Percentiles rank a stretch among this genome's conserved stretches.
Evolutionary conservation across 2,888 invertebrate species (phyloP).

Genomic region (Hypomecis punctinalis): DNA sequence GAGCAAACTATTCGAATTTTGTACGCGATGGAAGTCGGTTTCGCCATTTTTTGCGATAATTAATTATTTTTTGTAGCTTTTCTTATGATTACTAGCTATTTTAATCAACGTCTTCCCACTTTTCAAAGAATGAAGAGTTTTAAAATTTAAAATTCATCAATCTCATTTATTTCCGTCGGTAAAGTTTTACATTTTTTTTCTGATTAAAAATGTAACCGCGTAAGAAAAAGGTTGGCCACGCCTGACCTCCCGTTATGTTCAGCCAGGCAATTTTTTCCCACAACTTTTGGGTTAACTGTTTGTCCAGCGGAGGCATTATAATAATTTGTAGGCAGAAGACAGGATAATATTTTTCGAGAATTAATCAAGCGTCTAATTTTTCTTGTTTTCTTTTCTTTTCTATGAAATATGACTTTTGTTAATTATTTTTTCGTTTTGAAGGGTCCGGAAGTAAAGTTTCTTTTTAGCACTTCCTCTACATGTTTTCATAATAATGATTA

Average conservation of each 20-base stretch:
- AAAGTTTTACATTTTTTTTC: conserved; percentile 26
- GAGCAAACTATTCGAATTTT: too few relatives aligned
- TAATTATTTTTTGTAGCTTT: too few relatives aligned
- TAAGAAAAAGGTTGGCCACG: conserved; percentile 30
- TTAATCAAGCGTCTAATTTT: conserved; percentile 40
- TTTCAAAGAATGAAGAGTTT: not conserved
- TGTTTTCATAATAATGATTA: too few relatives aligned
- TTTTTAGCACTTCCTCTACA: too few relatives aligned
- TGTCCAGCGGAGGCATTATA: conserved; percentile 47
- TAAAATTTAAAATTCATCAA: conserved; percentile 15
- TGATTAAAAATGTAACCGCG: conserved; percentile 31
- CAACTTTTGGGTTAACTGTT: conserved; percentile 61
- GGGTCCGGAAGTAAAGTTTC: too few relatives aligned
- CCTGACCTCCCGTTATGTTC: conserved; percentile 44
- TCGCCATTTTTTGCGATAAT: too few relatives aligned
- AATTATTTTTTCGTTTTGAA: too few relatives aligned
- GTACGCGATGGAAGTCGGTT: too few relatives aligned
- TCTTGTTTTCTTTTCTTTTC: conserved; percentile 13
- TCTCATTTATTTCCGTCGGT: conserved; percentile 11
- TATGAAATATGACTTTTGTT: not conserved
- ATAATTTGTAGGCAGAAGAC: conserved; percentile 44
- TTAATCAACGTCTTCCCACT: not conserved
- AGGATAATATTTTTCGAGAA: conserved; percentile 34
- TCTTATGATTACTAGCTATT: not conserved
- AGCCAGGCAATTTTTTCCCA: conserved; percentile 54